A percentile compares a stretch with the other conserved stretches of the same genome.
These are phyloP conservation scores for Alloscopus bannaensis DNA, from an alignment of 2,888 invertebrate species.

Conservation along the genomic window DNA sequence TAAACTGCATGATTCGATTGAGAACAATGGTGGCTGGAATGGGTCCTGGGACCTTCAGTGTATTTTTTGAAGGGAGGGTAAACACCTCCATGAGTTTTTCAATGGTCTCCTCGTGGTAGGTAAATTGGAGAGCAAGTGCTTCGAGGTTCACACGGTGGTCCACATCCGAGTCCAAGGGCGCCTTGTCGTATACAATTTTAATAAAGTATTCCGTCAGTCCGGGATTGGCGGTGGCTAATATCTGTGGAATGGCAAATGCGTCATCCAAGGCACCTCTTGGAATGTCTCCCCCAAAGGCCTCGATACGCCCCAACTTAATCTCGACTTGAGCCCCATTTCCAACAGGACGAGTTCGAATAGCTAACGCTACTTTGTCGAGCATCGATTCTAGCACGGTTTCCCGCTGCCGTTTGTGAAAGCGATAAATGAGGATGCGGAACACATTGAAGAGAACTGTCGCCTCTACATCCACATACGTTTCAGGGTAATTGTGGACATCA, in stretches of 20 bases:
- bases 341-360: constrained; percentile 31
- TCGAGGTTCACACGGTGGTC: constrained; percentile 48
- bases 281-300: constrained; percentile 48
- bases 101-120: constrained; percentile 39
- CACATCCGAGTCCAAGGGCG: constrained; percentile 47
- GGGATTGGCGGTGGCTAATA: constrained; percentile 46
- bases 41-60: neutral
- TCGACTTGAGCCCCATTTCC: constrained; percentile 24
- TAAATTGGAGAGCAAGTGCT: constrained; percentile 54
- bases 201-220: constrained; percentile 41
- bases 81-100: constrained; percentile 47
- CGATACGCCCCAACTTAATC: constrained; percentile 51
- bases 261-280: constrained; percentile 3
- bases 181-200: constrained; percentile 44
- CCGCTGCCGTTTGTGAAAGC: neutral
- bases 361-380: constrained; percentile 31
- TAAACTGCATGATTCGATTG: constrained; percentile 37
- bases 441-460: constrained; percentile 79
- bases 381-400: constrained; percentile 29
- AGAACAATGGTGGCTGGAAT: constrained; percentile 33
- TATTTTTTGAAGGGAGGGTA: constrained; percentile 10
- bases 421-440: constrained; percentile 17
- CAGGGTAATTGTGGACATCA: constrained; percentile 82
- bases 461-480: constrained; percentile 86
- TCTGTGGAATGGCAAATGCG: constrained; percentile 15